Percentiles rank a stretch among this genome's conserved stretches.
Evolutionary conservation across 2,113 vertebrate genomes (phyloP).

Genomic region (Cyanoliseus patagonus): DNA sequence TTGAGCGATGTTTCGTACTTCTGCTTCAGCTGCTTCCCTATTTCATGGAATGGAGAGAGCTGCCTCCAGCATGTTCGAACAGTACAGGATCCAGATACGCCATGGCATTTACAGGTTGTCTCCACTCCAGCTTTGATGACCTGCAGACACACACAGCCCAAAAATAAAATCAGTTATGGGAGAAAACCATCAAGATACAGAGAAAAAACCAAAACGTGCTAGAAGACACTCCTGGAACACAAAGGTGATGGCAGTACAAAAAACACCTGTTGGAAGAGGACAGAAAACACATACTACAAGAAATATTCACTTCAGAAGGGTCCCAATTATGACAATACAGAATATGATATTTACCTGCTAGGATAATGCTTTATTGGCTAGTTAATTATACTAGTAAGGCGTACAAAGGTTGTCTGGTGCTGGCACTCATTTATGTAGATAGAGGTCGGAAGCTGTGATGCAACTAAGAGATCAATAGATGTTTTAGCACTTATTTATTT

Average conservation of each 20-base stretch:
- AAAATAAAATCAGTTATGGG: not conserved
- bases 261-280: not conserved
- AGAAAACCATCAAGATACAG: not conserved
- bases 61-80: slow-evolving; percentile 98
- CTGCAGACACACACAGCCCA: slow-evolving; percentile 66
- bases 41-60: slow-evolving; percentile 94
- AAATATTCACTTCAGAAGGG: not conserved
- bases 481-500: not conserved
- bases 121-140: slow-evolving; percentile 96
- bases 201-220: not conserved
- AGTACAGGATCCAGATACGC: slow-evolving; percentile 94
- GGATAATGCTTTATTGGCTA: not conserved
- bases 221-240: not conserved
- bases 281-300: not conserved
- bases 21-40: slow-evolving; percentile 94
- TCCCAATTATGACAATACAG: not conserved
- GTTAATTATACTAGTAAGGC: not conserved
- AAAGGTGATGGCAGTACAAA: not conserved
- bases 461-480: not conserved
- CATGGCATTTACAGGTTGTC: slow-evolving; percentile 97
- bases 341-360: not conserved
- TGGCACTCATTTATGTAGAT: not conserved
- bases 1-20: slow-evolving; percentile 92
- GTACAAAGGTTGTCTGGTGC: not conserved
- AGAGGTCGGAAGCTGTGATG: not conserved